phyloP scores from a whole-genome alignment of 2,797 vertebrate species.

The Pogoniulus pusillus region DNA sequence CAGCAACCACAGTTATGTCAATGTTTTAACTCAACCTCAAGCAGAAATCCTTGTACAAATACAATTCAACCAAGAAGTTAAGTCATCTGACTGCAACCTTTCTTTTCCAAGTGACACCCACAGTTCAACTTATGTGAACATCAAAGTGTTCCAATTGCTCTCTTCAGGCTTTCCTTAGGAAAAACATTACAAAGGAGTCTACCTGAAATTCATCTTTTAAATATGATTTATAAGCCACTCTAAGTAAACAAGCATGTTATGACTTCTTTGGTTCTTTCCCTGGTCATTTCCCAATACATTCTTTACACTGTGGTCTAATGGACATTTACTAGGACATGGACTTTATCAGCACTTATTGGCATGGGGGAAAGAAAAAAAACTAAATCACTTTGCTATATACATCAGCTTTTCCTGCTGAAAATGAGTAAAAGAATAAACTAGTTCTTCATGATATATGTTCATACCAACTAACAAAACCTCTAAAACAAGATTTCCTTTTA shows the following conservation, averaged over 20 bases:
- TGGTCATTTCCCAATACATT: background rate
- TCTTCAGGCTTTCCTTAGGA: background rate
- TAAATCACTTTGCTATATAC: background rate
- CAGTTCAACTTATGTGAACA: background rate
- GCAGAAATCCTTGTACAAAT: background rate
- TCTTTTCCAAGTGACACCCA: background rate
- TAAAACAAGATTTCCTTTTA: background rate
- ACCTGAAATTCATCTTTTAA: background rate
- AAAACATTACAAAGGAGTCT: background rate
- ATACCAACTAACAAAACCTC: background rate
- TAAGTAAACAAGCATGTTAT: fast-evolving
- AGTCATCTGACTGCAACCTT: background rate
- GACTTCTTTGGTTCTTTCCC: background rate
- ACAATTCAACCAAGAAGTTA: background rate
- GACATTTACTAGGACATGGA: background rate
- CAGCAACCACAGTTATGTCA: background rate
- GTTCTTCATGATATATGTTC: background rate
- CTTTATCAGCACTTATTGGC: background rate
- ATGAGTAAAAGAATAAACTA: background rate
- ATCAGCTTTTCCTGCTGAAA: background rate
- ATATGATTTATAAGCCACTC: background rate
- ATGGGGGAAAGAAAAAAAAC: background rate
- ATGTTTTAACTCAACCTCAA: background rate
- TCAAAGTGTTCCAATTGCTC: background rate
- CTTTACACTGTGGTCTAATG: background rate